A percentile compares a stretch with the other conserved stretches of the same genome.
Evolutionary conservation across 2,888 invertebrate genomes (phyloP).

Genomic region (Theretra japonica): DNA sequence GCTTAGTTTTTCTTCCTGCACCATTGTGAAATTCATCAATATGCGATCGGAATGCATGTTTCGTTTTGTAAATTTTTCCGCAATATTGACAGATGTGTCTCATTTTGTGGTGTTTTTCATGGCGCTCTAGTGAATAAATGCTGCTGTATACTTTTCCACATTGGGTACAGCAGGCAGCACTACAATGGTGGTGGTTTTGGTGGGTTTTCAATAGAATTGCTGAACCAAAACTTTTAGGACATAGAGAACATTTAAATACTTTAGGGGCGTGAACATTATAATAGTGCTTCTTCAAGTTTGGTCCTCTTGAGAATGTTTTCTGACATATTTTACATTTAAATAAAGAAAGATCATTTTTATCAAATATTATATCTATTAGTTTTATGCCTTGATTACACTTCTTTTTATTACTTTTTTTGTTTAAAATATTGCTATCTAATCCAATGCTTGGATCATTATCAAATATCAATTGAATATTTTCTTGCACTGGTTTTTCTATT

Average conservation of each 20-base stretch:
- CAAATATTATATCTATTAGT: conserved; percentile 28
- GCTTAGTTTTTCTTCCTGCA: conserved; percentile 33
- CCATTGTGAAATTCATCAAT: conserved; percentile 35
- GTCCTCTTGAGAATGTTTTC: conserved; percentile 39
- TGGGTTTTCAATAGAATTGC: conserved; percentile 45
- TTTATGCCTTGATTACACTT: background rate
- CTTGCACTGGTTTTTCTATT: background rate
- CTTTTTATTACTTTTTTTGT: background rate
- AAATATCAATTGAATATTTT: background rate
- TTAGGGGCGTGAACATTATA: conserved; percentile 53
- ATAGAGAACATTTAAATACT: conserved; percentile 47
- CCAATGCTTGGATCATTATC: background rate
- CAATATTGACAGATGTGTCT: conserved; percentile 49
- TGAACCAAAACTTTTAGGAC: conserved; percentile 48
- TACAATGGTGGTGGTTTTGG: conserved; percentile 43
- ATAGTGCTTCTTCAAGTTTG: conserved; percentile 49
- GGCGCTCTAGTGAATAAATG: conserved; percentile 44
- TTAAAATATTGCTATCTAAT: background rate
- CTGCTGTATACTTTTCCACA: conserved; percentile 55
- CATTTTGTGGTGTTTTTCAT: conserved; percentile 47
- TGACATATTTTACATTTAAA: conserved; percentile 49
- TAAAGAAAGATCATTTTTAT: conserved; percentile 34
- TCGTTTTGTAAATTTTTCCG: conserved; percentile 51
- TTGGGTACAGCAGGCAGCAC: conserved; percentile 44
- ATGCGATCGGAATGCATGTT: conserved; percentile 48